Evolutionary conservation across 2,113 vertebrate genomes (phyloP).

Genomic region (Leucopsar rothschildi): DNA sequence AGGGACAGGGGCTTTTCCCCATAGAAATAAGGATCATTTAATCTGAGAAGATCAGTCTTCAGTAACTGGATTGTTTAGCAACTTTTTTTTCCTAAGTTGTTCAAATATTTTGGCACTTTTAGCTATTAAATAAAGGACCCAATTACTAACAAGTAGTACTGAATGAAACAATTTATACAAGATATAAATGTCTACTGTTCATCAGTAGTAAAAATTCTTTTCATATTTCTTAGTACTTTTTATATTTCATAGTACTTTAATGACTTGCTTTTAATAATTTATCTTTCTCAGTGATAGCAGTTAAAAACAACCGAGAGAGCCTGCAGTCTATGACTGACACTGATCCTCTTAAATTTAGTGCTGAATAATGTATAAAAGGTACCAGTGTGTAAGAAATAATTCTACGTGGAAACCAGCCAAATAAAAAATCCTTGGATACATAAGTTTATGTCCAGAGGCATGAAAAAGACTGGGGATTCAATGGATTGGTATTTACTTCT

Average conservation of each 20-base stretch:
- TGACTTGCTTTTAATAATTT: background rate
- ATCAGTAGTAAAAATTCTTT: background rate
- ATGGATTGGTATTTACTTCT: background rate
- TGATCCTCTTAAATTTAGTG: slow-evolving; percentile 34
- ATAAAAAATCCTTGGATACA: background rate
- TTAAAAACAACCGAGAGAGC: background rate
- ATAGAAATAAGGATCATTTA: background rate
- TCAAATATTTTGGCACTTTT: background rate
- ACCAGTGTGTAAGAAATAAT: background rate
- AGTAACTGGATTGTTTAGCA: background rate
- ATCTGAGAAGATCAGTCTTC: background rate
- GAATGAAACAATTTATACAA: background rate
- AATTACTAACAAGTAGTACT: background rate
- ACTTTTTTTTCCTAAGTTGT: background rate
- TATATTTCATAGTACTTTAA: background rate
- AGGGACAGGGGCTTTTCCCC: background rate
- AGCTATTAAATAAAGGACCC: background rate
- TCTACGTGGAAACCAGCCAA: background rate
- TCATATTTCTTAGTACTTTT: background rate
- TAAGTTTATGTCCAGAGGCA: background rate
- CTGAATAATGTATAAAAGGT: slow-evolving; percentile 4
- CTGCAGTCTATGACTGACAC: background rate
- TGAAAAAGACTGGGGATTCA: background rate
- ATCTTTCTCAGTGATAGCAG: background rate
- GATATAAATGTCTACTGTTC: background rate